Evolutionary conservation across 2,113 vertebrate species (phyloP).

Genomic region (human (Homo sapiens)): DNA sequence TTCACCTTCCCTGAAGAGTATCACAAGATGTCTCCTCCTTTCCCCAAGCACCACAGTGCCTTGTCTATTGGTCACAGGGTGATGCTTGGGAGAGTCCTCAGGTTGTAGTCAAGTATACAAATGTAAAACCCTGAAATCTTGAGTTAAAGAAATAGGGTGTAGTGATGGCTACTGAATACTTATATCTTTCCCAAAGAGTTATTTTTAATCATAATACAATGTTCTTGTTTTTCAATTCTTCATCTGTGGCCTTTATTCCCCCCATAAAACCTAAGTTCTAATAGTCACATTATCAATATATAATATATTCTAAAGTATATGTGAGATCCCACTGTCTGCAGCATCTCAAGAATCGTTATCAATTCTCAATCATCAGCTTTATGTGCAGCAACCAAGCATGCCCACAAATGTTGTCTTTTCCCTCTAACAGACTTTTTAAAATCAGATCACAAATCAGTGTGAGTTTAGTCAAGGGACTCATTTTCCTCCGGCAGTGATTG

Average conservation of each 20-base stretch:
- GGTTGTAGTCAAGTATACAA: not conserved
- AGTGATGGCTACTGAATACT: not conserved
- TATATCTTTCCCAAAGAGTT: not conserved
- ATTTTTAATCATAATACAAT: not conserved
- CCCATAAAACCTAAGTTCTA: not conserved
- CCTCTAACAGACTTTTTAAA: constrained; percentile 7
- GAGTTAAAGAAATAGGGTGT: not conserved
- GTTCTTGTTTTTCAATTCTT: not conserved
- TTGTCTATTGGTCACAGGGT: not conserved
- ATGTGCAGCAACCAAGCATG: not conserved
- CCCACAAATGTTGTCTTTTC: not conserved
- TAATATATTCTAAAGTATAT: not conserved
- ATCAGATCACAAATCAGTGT: constrained; percentile 48
- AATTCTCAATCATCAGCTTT: not conserved
- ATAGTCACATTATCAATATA: not conserved
- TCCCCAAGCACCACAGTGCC: not conserved
- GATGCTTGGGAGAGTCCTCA: not conserved
- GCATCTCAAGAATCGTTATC: not conserved
- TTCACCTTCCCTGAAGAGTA: not conserved
- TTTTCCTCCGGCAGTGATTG: constrained; percentile 47
- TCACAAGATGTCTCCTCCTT: not conserved
- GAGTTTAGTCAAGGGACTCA: constrained; percentile 50
- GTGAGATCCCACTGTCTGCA: not conserved
- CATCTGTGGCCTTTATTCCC: not conserved
- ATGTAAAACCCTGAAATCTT: not conserved